These are phyloP conservation scores for Deroplatys truncata DNA, from an alignment of 2,888 invertebrate genomes.

Conservation along the genomic window DNA sequence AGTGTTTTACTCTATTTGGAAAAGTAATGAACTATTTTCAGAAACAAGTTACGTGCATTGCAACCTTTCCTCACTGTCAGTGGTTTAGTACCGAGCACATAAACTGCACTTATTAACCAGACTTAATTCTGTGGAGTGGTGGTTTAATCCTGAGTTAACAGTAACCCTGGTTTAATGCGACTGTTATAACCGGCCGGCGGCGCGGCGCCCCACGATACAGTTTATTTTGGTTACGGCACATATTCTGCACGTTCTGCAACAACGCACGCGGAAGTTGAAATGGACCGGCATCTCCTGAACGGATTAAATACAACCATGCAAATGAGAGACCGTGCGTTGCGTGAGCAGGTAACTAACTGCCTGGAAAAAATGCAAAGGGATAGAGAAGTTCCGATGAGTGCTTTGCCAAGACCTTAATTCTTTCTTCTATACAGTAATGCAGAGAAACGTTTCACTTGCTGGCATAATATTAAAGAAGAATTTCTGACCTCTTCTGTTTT, in stretches of 20 bases:
- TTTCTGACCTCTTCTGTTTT: too few species aligned
- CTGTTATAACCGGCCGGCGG: not conserved
- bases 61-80: not conserved
- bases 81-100: not conserved
- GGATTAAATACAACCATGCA: not conserved
- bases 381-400: not conserved
- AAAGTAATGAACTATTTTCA: not conserved
- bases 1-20: too few species aligned
- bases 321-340: not conserved
- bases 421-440: not conserved
- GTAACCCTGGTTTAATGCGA: not conserved
- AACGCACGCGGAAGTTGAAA: not conserved
- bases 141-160: not conserved
- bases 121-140: not conserved
- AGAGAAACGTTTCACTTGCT: not conserved
- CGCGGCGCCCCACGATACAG: not conserved
- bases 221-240: not conserved
- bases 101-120: not conserved
- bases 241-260: not conserved
- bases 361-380: not conserved
- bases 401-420: not conserved
- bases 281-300: not conserved
- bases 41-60: not conserved
- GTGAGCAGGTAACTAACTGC: not conserved
- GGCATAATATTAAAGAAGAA: too few species aligned